Base-by-base conservation (phyloP, 1,140 invertebrate genomes). In the Patella vulgata region DNA sequence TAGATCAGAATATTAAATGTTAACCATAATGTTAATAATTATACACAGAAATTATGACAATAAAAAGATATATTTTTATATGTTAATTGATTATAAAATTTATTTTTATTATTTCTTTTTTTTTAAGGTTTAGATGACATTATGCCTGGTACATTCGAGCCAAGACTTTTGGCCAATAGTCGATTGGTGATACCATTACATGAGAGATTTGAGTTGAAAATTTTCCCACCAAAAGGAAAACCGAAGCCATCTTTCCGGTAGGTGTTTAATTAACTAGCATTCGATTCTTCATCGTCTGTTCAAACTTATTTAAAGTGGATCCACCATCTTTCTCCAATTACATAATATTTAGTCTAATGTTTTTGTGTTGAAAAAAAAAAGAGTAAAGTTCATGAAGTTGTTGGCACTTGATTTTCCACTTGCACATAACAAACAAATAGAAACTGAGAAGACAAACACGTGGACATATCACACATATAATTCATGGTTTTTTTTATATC, bases 111-210 rank as follows among this genome's bases (percentile, higher is more conserved):
- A 51, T 51, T 33, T 53, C 54, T 39, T 61, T 68, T 68, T 68
- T 52, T 85, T 85, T n/a, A 71, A 91, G 90, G 87, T 83, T 69
- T 91, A 30, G 83, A 87, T 36, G 87, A 88, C 39, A 84, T 91
- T 23, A 86, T 85, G 3, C 66, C 82, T 27, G 68, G 75, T 23
- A 75, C 79, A 12, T 84, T 85, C 74, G 83, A 85, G 63, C 84
- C 84, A 64, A 88, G 89, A 2, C 63, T 82, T n/a, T 68, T 86
- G 47, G 71, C 84, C 2, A 85, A 87, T 64, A 84, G 84, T 47
- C 70, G 87, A 46, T 83, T 87, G 28, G 83, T 90, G 5, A 85
- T 90, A 2, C 87, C 88, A 8, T 85, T 89, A 62, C 86, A 87
- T 50, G 82, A 86, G 27, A 84, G 87, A 61, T 86, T 89, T 64